Evolutionary conservation across 2,888 invertebrate species (phyloP), one percentile per base, ranked within the genome.

Genomic region (Lutraria lutraria): DNA sequence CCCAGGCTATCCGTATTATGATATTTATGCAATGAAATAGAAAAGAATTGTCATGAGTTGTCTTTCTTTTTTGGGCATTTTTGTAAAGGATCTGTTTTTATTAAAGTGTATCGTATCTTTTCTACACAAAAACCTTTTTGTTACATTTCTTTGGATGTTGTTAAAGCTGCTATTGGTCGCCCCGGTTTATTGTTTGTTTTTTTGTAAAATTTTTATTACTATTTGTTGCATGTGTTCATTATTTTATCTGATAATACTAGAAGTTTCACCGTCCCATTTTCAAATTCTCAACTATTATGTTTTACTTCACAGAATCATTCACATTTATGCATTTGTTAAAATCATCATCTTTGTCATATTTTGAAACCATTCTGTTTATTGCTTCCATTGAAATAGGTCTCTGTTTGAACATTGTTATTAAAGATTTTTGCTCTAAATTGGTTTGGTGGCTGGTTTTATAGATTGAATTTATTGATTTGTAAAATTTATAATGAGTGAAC

Each of bases 171-270:
- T 6, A n/a, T n/a, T 34, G 76, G 76, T 76, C n/a, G 8, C 0
- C 25, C 25, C 25, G 25, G 63, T 68, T 68, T 52, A 25, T 81
- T 81, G 81, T 53, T 81, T 43, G 21, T 53, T 52, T 81, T 43
- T 81, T 81, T 43, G 54, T 81, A 15, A 79, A 13, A 81, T 81
- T 81, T 81, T 81, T 81, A 81, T 81, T 53, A 81, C 81, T 53
- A n/a, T 53, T 81, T n/a, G n/a, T 52, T 81, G 81, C 53, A 54
- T 54, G 52, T 81, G 81, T 81, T 76, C 76, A 76, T 76, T 76
- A 34, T 76, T 76, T 76, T 76, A 76, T 76, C 76, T 31, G 25
- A 76, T 31, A 76, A 76, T 76, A 76, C 76, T 76, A 31, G 16
- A 76, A 31, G 16, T 15, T 76, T 76, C 31, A 31, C 76, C 76